Evolutionary conservation across 2,888 invertebrate species (phyloP), one percentile per base, ranked within the genome.

Genomic region (Trilocha varians): DNA sequence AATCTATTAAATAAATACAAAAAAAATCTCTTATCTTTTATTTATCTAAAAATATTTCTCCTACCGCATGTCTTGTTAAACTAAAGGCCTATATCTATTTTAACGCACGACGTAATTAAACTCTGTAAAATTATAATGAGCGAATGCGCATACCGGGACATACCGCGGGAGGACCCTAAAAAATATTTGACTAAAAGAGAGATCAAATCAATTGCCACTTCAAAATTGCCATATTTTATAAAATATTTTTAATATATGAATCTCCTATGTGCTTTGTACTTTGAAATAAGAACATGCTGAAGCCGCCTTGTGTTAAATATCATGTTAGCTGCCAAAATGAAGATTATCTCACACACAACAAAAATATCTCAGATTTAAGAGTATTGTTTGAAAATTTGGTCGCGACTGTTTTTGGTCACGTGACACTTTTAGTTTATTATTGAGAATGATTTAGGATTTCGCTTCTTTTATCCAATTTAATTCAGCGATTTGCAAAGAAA

Each of bases 101-200:
- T 59, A 64, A 80, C 77, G 79, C 78, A 78, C 77, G 69, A 25
- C 56, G 75, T 70, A 71, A 78, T 72, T 71, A 70, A 70, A 65
- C 66, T 59, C 6, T 50, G 41, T 47, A 50, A 47, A 51, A 62
- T 25, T 38, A 69, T 9, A 63, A 55, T 57, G 55, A 55, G 70
- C 64, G 68, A 59, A 50, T 56, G 59, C 64, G 45, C 35, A 43
- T n/a, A n/a, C n/a, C 47, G 56, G 54, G 54, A 56, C 49, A 55
- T n/a, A n/a, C n/a, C n/a, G 68, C 70, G 73, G 78, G 70, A 70
- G 73, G 70, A 65, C 75, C 79, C 82, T 83, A 73, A 87, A 25
- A 86, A 82, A 88, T 88, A 88, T 89, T 88, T 89, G 89, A 89
- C 89, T 89, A 89, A 89, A 88, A 89, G 87, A 89, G 89, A 89